Percentiles rank a stretch among this genome's conserved stretches.
These are phyloP conservation scores for Cynocephalus volans DNA, from an alignment of 2,113 vertebrate genomes.

Conservation along the genomic window DNA sequence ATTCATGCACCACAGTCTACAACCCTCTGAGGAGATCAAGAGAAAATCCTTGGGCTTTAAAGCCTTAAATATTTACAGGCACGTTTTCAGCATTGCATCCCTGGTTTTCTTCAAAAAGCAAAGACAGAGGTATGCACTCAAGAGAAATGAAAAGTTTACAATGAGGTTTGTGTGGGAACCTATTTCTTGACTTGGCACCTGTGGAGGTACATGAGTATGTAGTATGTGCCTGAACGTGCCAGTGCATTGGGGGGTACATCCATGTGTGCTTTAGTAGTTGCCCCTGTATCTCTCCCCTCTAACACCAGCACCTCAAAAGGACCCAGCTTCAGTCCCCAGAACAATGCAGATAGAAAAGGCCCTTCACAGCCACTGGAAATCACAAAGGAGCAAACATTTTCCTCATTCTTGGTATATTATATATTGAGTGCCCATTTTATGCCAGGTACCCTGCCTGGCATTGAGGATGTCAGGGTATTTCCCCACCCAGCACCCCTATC, in stretches of 20 bases:
- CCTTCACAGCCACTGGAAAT: background rate
- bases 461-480: background rate
- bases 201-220: background rate
- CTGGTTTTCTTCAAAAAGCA: slow-evolving; percentile 38
- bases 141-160: slow-evolving; percentile 73
- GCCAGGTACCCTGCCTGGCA: background rate
- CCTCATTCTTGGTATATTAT: background rate
- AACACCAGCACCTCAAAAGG: background rate
- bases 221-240: no score
- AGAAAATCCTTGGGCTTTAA: slow-evolving; percentile 80
- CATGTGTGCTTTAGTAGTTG: background rate
- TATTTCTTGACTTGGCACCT: slow-evolving; percentile 47
- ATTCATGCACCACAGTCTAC: background rate
- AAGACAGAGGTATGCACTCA: slow-evolving; percentile 76
- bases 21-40: slow-evolving; percentile 19
- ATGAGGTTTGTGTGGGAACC: background rate
- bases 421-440: background rate
- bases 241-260: background rate
- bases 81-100: slow-evolving; percentile 80
- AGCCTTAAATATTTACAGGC: slow-evolving; percentile 80
- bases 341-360: background rate
- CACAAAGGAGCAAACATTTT: background rate
- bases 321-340: background rate
- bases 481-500: background rate
- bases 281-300: background rate